Conservation (phyloP, 2,888 invertebrate genomes). For the Anoncus sp. region DNA sequence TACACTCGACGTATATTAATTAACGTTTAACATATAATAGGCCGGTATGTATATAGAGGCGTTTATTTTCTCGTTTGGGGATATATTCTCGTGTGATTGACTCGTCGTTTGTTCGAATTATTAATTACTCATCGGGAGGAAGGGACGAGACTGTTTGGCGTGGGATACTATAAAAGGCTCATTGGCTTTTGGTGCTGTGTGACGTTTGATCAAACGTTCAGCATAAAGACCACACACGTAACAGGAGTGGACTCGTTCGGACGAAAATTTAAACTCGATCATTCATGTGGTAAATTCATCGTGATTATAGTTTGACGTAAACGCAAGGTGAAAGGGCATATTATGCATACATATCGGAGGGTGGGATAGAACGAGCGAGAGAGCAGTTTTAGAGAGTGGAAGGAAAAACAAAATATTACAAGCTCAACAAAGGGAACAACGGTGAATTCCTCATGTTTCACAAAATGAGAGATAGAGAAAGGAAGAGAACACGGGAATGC, state of each 20-base stretch:
- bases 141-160: conserved; percentile 14
- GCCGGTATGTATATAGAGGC: conserved; percentile 18
- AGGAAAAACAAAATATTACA: conserved; percentile 25
- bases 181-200: conserved; percentile 37
- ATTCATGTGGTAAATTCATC: conserved; percentile 40
- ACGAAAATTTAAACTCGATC: conserved; percentile 54
- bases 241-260: conserved; percentile 15
- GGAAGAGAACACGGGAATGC: conserved; percentile 26
- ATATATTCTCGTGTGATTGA: conserved; percentile 45
- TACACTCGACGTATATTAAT: conserved; percentile 43
- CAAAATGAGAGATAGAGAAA: conserved; percentile 8
- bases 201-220: conserved; percentile 58
- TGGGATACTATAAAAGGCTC: conserved; percentile 51
- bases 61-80: conserved; percentile 22
- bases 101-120: conserved; percentile 57
- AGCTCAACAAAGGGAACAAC: conserved; percentile 46
- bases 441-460: conserved; percentile 33
- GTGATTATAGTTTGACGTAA: conserved; percentile 44
- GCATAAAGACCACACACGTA: conserved; percentile 38
- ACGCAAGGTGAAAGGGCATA: conserved; percentile 10
- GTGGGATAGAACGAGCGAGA: background rate
- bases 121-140: conserved; percentile 46
- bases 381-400: conserved; percentile 12
- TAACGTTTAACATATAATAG: conserved; percentile 40
- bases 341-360: conserved; percentile 24